Evolutionary conservation across 1,140 invertebrate species (phyloP), one percentile per base, ranked within the genome.

Genomic region (Nebria ingens): DNA sequence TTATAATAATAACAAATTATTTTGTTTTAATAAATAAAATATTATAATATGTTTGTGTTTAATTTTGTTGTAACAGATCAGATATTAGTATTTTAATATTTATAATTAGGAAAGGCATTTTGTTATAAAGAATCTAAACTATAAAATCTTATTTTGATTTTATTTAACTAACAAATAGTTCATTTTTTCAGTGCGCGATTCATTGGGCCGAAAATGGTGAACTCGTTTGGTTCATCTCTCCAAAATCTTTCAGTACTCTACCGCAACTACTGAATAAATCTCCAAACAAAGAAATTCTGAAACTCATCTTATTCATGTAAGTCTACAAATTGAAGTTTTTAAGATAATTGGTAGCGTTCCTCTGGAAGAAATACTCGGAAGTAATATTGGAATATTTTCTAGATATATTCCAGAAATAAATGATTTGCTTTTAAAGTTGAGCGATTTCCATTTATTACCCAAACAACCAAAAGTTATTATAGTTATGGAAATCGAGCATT

Each of bases 291-390:
- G 60, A 64, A 22, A 52, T 65, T 29, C 50, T 66, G 12, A 56
- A 61, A 23, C 55, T 66, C 17, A 66, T 66, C 51, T 65, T 62
- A 2, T 67, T 67, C 54, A 57, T 67, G 64, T 66, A 59, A 64
- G 59, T 52, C 12, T 17, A 21, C 19, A 49, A 19, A 21, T 29
- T 40, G 13, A n/a, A n/a, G n/a, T n/a, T n/a, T n/a, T n/a, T n/a
- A n/a, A n/a, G n/a, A n/a, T n/a, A n/a, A n/a, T n/a, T n/a, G n/a
- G n/a, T n/a, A n/a, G n/a, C n/a, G n/a, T n/a, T n/a, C n/a, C n/a
- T n/a, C n/a, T n/a, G n/a, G n/a, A n/a, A n/a, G n/a, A n/a, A n/a
- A n/a, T n/a, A n/a, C n/a, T n/a, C n/a, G 21, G 51, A 52, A 22
- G 23, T 53, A 54, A 17, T 21, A 45, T 25, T 21, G 40, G 15